Base-by-base conservation (phyloP, 2,888 invertebrate genomes). In the Temnothorax rugatulus region DNA sequence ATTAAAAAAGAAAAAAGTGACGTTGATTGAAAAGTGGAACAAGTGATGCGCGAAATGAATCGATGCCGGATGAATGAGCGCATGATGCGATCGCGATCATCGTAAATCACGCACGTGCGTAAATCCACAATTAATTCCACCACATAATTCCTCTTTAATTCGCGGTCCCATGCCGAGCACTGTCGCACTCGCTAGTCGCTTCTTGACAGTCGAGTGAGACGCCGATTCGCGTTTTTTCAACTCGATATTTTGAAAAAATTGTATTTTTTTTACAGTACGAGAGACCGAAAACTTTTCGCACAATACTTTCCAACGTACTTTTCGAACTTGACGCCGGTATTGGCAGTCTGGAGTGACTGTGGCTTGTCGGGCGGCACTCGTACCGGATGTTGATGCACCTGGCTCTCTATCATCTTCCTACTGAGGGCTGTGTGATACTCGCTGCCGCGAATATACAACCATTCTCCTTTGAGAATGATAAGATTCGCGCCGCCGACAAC, bases 371-470 rank as follows among this genome's bases (percentile, higher is more conserved):
- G 90, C 61, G 90, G 90, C 77, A 91, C 85, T 88, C 86, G 89
- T 84, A 87, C 87, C 85, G 88, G 90, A 90, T 91, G 91, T 88
- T 90, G 91, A 86, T 90, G 92, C 87, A 91, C 91, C 91, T 92
- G 93, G 87, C 91, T 91, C 92, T 94, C 93, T 90, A 91, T 92
- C 94, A 94, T 93, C 90, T 91, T 92, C 90, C 92, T 89, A 93
- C 92, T 92, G 93, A 91, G 88, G 90, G 88, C 85, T 84, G 83
- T 84, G 88, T 87, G 87, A 83, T 82, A 84, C 85, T 88, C 85
- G 82, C 83, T 86, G 83, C 88, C 86, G 87, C 87, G 89, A 92
- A 93, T 92, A 92, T 91, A 92, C 86, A 89, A 84, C 86, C 90
- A 92, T 91, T 89, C 90, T 91, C 87, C 89, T 89, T 91, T 85